A percentile compares a stretch with the other conserved stretches of the same genome.
Conservation (phyloP, 2,797 vertebrate genomes). For the Lagothrix lagotricha region DNA sequence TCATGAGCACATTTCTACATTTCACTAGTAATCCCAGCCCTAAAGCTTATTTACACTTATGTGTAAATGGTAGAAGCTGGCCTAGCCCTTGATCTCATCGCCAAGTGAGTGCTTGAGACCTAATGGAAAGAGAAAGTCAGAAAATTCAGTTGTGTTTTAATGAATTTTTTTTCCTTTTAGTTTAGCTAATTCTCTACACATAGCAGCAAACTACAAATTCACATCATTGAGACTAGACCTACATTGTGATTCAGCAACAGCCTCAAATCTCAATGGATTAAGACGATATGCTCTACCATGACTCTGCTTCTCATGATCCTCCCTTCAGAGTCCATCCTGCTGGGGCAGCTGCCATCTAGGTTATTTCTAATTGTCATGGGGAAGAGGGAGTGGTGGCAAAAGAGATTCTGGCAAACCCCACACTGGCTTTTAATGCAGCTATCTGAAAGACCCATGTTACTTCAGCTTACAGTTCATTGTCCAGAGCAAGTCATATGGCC, state of each 20-base stretch:
- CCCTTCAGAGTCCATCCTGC: neutral
- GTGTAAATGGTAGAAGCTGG: neutral
- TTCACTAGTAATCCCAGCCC: neutral
- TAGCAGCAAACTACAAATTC: neutral
- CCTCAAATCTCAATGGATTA: neutral
- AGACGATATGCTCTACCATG: neutral
- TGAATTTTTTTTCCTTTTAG: neutral
- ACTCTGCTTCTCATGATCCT: neutral
- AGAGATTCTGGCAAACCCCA: neutral
- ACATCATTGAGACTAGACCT: neutral
- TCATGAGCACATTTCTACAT: neutral
- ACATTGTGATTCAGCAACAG: neutral
- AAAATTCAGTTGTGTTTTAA: constrained; percentile 1
- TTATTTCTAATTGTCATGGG: neutral
- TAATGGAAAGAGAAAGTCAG: neutral
- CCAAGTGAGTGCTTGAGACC: neutral
- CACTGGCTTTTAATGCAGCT: neutral
- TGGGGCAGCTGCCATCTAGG: neutral
- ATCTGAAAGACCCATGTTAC: neutral
- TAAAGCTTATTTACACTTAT: neutral
- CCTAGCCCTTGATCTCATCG: neutral
- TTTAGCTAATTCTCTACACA: neutral
- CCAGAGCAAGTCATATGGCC: neutral
- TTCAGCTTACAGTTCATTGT: neutral
- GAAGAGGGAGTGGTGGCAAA: neutral